Base-by-base conservation (phyloP, 2,113 vertebrate species). In the Macrotis lagotis region DNA sequence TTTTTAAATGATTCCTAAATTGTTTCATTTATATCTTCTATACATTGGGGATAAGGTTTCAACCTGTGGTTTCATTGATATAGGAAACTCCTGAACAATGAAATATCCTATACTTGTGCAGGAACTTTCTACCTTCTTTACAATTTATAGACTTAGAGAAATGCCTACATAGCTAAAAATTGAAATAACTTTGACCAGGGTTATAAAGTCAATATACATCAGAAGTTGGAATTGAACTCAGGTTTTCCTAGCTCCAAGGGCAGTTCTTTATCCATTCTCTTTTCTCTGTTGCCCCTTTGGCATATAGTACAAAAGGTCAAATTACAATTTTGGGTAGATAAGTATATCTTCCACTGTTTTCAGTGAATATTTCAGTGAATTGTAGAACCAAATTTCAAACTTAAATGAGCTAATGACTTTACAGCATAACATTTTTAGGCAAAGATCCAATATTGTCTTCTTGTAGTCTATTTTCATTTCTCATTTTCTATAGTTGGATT, bases 311-410 rank as follows among this genome's bases (percentile, higher is more conserved):
- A 74, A n/a, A n/a, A 66, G 12, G 12, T 37, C 59, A 66, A 31
- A 66, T 66, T 66, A 14, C n/a, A 66, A 11, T 11, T 66, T 66
- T 12, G n/a, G 31, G 59, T 66, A 28, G 53, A 91, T 25, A n/a
- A 47, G 19, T 1, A 22, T 25, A 31, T 48, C 16, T 93, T 51
- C 22, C 12, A 51, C 74, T 26, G 51, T 55, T 94, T 91, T 94
- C 50, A 83, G 16, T 94, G 88, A 48, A 3, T 51, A 83, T 95
- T 95, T 74, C 66, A 37, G 51, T 44, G 44, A 48, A 12, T 95
- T 25, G 19, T 53, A 44, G 14, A 55, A 53, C 37, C 44, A 96
- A 92, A 91, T 47, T 92, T 25, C 16, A 90, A 8, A 83, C 49
- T 89, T 49, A 59, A 90, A 93, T 96, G 51, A 16, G 12, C 91